phyloP scores from a whole-genome alignment of 1,140 invertebrate species.

The Lucilia sericata region DNA sequence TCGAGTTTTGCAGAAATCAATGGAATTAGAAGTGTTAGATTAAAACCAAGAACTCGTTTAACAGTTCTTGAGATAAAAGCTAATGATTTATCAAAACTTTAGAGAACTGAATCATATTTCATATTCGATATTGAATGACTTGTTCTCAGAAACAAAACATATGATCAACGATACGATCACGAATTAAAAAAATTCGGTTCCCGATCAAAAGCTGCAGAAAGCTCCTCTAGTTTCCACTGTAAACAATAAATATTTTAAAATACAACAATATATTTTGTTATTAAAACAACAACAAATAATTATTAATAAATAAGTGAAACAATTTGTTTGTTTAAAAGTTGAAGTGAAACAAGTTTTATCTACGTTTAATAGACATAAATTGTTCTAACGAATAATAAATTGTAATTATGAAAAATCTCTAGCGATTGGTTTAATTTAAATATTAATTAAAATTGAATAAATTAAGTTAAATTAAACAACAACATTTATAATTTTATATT shows the following conservation, averaged over 20 bases:
- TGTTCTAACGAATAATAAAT: constrained; percentile 14
- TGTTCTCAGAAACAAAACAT: too few species aligned
- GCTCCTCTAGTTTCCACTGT: too few species aligned
- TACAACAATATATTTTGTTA: too few species aligned
- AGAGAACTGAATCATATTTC: too few species aligned
- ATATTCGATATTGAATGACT: too few species aligned
- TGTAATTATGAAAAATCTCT: constrained; percentile 26
- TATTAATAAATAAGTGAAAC: not conserved
- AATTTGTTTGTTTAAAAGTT: constrained; percentile 13
- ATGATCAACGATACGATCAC: too few species aligned
- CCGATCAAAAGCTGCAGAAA: too few species aligned
- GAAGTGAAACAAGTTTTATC: constrained; percentile 12
- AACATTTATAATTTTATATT: not conserved
- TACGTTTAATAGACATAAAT: constrained; percentile 1
- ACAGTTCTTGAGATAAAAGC: too few species aligned
- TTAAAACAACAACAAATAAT: too few species aligned
- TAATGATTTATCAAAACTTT: too few species aligned
- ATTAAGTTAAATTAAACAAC: not conserved
- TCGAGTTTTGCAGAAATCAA: not conserved
- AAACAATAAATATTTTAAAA: too few species aligned
- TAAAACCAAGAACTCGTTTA: not conserved
- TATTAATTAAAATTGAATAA: constrained; percentile 6
- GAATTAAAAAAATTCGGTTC: too few species aligned
- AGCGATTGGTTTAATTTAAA: not conserved
- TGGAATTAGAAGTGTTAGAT: not conserved